These are phyloP conservation scores for Staurois parvus DNA, from an alignment of 2,797 vertebrate genomes.

Conservation along the genomic window DNA sequence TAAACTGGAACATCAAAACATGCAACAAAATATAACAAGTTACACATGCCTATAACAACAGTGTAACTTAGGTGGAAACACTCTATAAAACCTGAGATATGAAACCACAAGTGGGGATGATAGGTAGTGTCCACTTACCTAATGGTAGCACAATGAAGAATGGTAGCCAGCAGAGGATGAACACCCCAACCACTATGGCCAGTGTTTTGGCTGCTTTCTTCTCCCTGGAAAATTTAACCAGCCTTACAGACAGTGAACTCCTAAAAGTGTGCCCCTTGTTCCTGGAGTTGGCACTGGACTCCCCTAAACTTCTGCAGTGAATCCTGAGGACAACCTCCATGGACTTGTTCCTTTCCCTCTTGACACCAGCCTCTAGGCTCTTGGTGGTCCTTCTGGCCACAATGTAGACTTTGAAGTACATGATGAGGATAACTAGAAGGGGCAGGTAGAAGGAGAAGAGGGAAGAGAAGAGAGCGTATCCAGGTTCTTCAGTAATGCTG, in stretches of 20 bases:
- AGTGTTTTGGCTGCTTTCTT: conserved; percentile 98
- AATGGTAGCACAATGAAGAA: conserved; percentile 96
- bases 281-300: conserved; percentile 76
- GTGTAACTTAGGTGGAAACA: too few relatives aligned
- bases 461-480: conserved; percentile 96
- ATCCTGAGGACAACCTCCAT: conserved; percentile 93
- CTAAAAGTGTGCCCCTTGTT: conserved; percentile 88
- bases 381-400: conserved; percentile 93
- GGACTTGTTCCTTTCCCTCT: conserved; percentile 91
- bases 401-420: conserved; percentile 97
- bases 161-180: conserved; percentile 97
- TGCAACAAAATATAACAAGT: too few relatives aligned
- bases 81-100: too few relatives aligned
- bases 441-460: conserved; percentile 98
- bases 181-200: conserved; percentile 97
- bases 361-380: conserved; percentile 94
- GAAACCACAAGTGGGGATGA: too few relatives aligned
- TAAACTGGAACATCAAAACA: too few relatives aligned
- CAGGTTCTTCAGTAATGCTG: conserved; percentile 93
- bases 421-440: conserved; percentile 92
- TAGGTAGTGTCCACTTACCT: conserved; percentile 78
- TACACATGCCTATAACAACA: too few relatives aligned
- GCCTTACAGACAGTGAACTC: conserved; percentile 92
- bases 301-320: conserved; percentile 90
- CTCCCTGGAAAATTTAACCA: conserved; percentile 97